phyloP scores from a whole-genome alignment of 2,888 invertebrate genomes.

The Synanthedon myopaeformis region DNA sequence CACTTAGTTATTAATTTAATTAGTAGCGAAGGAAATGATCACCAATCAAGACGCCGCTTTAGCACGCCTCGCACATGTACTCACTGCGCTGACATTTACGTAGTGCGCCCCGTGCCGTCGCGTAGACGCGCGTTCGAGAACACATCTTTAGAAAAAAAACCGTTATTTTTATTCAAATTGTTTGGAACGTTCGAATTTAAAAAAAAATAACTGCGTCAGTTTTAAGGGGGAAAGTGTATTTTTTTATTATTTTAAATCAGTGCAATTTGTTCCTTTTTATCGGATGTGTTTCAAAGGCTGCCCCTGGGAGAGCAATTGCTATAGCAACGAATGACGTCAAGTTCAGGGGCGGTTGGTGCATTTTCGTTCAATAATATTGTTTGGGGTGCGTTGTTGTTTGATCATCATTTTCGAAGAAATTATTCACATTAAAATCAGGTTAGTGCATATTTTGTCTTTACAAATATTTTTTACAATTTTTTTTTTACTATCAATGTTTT shows the following conservation, averaged over 20 bases:
- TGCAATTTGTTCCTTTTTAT: slow-evolving; percentile 17
- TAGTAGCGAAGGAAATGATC: slow-evolving; percentile 24
- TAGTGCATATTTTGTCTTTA: too few species aligned
- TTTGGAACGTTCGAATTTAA: slow-evolving; percentile 10
- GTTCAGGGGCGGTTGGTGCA: slow-evolving; percentile 67
- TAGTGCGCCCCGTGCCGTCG: slow-evolving; percentile 62
- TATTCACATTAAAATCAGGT: too few species aligned
- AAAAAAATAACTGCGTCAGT: slow-evolving; percentile 13
- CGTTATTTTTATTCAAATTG: slow-evolving; percentile 5
- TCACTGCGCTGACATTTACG: slow-evolving; percentile 64
- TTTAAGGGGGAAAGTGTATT: slow-evolving; percentile 19
- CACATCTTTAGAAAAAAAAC: slow-evolving; percentile 14
- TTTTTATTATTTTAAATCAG: slow-evolving; percentile 9
- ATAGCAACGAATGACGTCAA: slow-evolving; percentile 63
- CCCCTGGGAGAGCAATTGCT: slow-evolving; percentile 48
- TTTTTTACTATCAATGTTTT: too few species aligned
- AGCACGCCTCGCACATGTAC: slow-evolving; percentile 61
- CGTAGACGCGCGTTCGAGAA: slow-evolving; percentile 40
- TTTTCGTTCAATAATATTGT: slow-evolving; percentile 57
- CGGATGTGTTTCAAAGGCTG: slow-evolving; percentile 16
- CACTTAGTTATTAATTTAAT: slow-evolving; percentile 1
- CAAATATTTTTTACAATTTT: too few species aligned
- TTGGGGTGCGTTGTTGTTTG: slow-evolving; percentile 9
- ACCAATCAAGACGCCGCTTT: slow-evolving; percentile 30
- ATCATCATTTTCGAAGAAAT: too few species aligned